Percentiles rank a stretch among this genome's conserved stretches.
These are phyloP conservation scores for Apis cerana DNA, from an alignment of 1,140 invertebrate species.

Conservation along the genomic window DNA sequence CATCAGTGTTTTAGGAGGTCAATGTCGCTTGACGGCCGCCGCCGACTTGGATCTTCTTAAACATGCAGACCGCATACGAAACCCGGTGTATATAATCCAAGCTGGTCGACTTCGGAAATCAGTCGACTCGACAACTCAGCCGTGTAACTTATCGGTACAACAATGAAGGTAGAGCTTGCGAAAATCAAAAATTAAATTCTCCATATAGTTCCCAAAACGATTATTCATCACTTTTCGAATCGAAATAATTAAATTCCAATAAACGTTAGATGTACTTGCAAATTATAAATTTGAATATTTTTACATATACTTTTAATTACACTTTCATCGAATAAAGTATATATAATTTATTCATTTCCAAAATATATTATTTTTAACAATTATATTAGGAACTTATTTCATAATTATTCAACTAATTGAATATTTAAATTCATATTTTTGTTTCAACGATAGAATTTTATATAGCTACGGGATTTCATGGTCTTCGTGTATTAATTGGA, in stretches of 20 bases:
- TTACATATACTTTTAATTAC: neutral
- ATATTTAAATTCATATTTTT: too few species aligned
- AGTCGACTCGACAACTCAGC: constrained; percentile 74
- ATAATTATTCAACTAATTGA: too few species aligned
- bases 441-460: too few species aligned
- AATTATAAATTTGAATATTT: neutral
- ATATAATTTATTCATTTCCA: too few species aligned
- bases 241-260: neutral
- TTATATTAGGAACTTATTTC: too few species aligned
- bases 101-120: constrained; percentile 68
- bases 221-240: too few species aligned
- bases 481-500: too few species aligned
- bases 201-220: too few species aligned
- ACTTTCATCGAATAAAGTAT: too few species aligned
- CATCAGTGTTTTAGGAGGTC: constrained; percentile 79
- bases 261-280: neutral
- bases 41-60: constrained; percentile 62
- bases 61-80: constrained; percentile 75
- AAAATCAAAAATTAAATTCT: too few species aligned
- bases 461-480: too few species aligned
- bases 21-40: constrained; percentile 73
- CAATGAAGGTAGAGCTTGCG: constrained; percentile 76
- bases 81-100: constrained; percentile 75
- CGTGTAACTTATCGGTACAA: constrained; percentile 49
- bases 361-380: too few species aligned